Conservation (phyloP, 2,797 vertebrate genomes). For the Carapus acus region DNA sequence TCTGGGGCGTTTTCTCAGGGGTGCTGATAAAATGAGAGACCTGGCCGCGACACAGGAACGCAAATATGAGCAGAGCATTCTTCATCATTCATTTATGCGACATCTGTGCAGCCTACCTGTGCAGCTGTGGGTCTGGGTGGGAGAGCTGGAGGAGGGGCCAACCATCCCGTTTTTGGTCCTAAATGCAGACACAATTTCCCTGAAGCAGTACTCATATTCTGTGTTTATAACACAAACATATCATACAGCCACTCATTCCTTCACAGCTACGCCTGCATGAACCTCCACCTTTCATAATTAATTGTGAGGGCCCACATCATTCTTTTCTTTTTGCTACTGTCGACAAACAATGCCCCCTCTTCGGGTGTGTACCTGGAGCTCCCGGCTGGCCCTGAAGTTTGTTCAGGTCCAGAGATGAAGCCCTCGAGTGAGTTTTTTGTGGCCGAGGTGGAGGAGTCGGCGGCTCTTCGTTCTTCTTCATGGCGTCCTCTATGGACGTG, state of each 20-base stretch:
- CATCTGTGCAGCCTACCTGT: slow-evolving; percentile 72
- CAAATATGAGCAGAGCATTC: neutral
- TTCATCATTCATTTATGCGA: slow-evolving; percentile 1
- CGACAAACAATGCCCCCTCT: too few species aligned
- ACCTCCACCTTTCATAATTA: slow-evolving; percentile 15
- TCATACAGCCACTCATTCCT: neutral
- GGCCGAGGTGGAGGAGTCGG: slow-evolving; percentile 92
- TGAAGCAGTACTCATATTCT: neutral
- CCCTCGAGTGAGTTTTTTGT: slow-evolving; percentile 93
- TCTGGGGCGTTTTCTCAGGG: slow-evolving; percentile 51
- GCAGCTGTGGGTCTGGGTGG: slow-evolving; percentile 83
- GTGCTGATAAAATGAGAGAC: slow-evolving; percentile 58
- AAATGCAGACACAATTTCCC: slow-evolving; percentile 5
- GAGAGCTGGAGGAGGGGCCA: slow-evolving; percentile 84
- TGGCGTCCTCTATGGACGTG: slow-evolving; percentile 89
- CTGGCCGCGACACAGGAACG: slow-evolving; percentile 37
- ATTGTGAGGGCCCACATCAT: slow-evolving; percentile 10
- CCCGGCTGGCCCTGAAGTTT: slow-evolving; percentile 93
- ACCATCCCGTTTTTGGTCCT: slow-evolving; percentile 81
- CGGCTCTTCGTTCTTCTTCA: slow-evolving; percentile 90
- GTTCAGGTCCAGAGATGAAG: slow-evolving; percentile 96
- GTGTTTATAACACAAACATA: slow-evolving; percentile 12
- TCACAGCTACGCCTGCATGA: slow-evolving; percentile 1
- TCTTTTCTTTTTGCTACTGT: too few species aligned
- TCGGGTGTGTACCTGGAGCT: slow-evolving; percentile 68